Evolutionary conservation across 2,888 invertebrate species (phyloP), one percentile per base, ranked within the genome.

Genomic region (Chaetogeoica ovagalla): DNA sequence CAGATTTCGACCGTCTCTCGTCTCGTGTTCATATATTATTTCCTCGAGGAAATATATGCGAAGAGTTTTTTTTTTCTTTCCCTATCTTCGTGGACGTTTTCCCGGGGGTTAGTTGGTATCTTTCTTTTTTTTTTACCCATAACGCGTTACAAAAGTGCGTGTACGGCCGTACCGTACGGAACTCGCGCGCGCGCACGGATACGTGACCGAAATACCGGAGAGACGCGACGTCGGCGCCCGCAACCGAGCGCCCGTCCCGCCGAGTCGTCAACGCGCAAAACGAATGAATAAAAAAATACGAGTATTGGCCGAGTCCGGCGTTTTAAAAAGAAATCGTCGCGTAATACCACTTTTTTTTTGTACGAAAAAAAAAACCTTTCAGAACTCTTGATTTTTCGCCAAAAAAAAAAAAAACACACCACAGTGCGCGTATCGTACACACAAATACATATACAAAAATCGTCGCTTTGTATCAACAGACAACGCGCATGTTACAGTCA

Each of bases 141-240:
- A 39, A 52, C 74, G 74, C 73, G 17, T 2, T 13, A 52, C 13
- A 52, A 74, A 63, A 74, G 55, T 57, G 55, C 65, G 65, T 55
- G 39, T 13, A 65, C 55, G 74, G 65, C 65, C 70, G 19, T 15
- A 8, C 39, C 6, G 8, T 4, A 39, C n/a, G 60, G 70, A 62
- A 79, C 77, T 70, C 77, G 77, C 21, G 69, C 52, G 37, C 3
- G 62, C 39, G 39, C 8, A 39, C 8, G 8, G 1, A 43, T 79
- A 79, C 79, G 79, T 79, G 79, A 79, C 71, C 79, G 63, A 57
- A 71, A 79, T 79, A 71, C 70, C 62, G 57, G 55, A 75, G 55
- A 75, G 57, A 66, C 57, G 74, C 52, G 39, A 52, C 5, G 9
- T 9, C 13, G 1, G 52, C 30, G 30, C 52, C 30, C 4, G 21